A percentile compares a stretch with the other conserved stretches of the same genome.
Evolutionary conservation across 2,888 invertebrate genomes (phyloP).

Genomic region (Galerucella nymphaeae): DNA sequence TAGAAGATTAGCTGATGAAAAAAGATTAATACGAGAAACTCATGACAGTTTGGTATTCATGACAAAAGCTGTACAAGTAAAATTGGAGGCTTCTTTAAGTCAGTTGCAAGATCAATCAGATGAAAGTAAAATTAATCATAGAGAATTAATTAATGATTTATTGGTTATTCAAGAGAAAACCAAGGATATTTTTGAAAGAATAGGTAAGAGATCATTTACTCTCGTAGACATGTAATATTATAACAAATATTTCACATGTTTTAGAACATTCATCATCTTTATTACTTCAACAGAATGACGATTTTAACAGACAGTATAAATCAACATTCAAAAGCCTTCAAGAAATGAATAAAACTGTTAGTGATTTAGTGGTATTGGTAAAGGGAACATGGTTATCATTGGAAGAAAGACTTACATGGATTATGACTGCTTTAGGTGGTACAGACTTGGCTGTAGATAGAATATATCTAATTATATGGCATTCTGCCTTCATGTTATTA

Average conservation of each 20-base stretch:
- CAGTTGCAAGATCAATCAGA: constrained; percentile 66
- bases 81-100: constrained; percentile 68
- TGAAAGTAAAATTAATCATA: constrained; percentile 67
- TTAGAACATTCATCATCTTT: constrained; percentile 63
- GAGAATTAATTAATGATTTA: constrained; percentile 69
- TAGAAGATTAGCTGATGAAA: constrained; percentile 69
- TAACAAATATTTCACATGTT: constrained; percentile 39
- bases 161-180: constrained; percentile 68
- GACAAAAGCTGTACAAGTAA: constrained; percentile 68
- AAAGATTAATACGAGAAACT: constrained; percentile 70
- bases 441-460: constrained; percentile 61
- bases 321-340: constrained; percentile 66
- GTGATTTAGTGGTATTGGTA: constrained; percentile 59
- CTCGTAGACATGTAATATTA: not conserved
- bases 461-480: constrained; percentile 60
- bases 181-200: constrained; percentile 68
- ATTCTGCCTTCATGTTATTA: constrained; percentile 57
- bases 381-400: constrained; percentile 58
- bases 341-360: constrained; percentile 68
- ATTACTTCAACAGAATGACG: constrained; percentile 65
- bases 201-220: constrained; percentile 61
- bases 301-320: constrained; percentile 66
- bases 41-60: constrained; percentile 68
- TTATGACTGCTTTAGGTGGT: constrained; percentile 60
- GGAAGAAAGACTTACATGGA: constrained; percentile 61